Evolutionary conservation across 2,888 invertebrate genomes (phyloP).

Genomic region (Drosophila fulvimacula): DNA sequence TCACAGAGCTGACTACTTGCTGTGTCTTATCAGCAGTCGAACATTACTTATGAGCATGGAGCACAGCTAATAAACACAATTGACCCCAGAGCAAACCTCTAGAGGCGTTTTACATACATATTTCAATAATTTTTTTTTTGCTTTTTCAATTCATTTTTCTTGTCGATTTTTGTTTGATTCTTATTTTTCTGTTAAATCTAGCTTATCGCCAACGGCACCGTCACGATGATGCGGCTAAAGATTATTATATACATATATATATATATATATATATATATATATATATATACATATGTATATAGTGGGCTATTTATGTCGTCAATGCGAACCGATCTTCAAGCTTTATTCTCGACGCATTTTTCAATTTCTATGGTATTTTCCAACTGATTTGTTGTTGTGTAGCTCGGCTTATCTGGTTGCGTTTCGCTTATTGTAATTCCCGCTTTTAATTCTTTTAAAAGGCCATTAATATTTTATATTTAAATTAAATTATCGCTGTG

Average conservation of each 20-base stretch:
- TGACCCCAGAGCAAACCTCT: conserved; percentile 53
- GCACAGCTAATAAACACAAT: conserved; percentile 45
- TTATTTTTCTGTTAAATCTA: conserved; percentile 34
- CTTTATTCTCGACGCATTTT: conserved; percentile 8
- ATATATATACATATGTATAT: background rate
- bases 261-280: background rate
- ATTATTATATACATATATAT: conserved; percentile 24
- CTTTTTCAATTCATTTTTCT: conserved; percentile 28
- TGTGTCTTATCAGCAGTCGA: conserved; percentile 40
- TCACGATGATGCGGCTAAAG: conserved; percentile 60
- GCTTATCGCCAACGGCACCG: conserved; percentile 49
- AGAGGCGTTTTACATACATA: conserved; percentile 27
- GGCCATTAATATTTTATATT: conserved; percentile 65
- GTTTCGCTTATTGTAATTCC: conserved; percentile 41
- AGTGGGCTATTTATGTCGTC: conserved; percentile 48
- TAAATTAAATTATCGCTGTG: conserved; percentile 62
- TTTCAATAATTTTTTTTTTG: conserved; percentile 9
- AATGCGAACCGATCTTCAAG: conserved; percentile 39
- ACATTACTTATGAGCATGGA: conserved; percentile 19
- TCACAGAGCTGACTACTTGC: background rate
- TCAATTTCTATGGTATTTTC: conserved; percentile 46
- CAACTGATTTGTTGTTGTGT: conserved; percentile 25
- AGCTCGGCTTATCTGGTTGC: conserved; percentile 50
- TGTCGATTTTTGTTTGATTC: conserved; percentile 20
- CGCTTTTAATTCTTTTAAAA: conserved; percentile 47